Evolutionary conservation across 2,113 vertebrate genomes (phyloP).

Genomic region (Zosterops hypoxanthus): DNA sequence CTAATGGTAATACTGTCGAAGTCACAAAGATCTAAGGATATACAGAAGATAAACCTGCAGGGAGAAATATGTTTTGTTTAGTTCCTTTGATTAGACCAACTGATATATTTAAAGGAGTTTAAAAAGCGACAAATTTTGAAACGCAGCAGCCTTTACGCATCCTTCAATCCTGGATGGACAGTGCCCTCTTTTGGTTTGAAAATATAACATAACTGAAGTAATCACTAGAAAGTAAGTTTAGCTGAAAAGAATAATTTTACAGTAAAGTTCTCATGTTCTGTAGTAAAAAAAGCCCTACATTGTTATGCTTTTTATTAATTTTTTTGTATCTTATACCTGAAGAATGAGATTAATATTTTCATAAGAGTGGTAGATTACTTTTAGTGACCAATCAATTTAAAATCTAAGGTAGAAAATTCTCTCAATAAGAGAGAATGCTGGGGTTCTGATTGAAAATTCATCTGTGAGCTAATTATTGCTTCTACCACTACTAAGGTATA

Average conservation of each 20-base stretch:
- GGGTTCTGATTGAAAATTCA: background rate
- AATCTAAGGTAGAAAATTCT: background rate
- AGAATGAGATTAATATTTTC: background rate
- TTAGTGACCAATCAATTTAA: background rate
- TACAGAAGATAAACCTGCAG: background rate
- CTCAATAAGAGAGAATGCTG: background rate
- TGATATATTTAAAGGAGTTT: background rate
- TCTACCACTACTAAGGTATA: background rate
- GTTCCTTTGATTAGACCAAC: background rate
- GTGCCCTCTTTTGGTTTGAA: constrained; percentile 59
- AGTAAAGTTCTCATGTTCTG: background rate
- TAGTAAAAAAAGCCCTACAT: background rate
- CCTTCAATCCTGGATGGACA: background rate
- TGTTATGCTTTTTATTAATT: background rate
- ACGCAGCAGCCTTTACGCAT: background rate
- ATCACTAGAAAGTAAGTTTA: background rate
- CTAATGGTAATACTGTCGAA: background rate
- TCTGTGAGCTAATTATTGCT: background rate
- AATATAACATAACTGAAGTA: background rate
- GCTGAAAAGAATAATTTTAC: background rate
- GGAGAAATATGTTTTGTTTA: background rate
- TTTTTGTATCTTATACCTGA: background rate
- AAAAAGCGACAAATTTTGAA: background rate
- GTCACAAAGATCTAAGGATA: background rate
- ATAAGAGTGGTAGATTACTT: background rate